Base-by-base conservation (phyloP, 2,797 vertebrate genomes). In the Hybognathus amarus region DNA sequence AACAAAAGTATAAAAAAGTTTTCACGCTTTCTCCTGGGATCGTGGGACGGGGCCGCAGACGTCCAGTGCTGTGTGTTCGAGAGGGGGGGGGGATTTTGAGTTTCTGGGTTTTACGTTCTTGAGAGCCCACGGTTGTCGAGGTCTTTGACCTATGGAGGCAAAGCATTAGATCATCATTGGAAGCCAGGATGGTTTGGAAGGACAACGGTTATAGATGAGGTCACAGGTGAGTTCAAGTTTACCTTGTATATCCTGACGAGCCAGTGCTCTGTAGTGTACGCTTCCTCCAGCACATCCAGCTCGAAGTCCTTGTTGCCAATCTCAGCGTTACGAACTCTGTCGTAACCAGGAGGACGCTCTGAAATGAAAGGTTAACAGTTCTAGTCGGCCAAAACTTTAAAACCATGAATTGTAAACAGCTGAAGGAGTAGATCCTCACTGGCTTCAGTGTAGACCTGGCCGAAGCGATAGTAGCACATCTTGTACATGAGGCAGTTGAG, bases 401-500 rank as follows among this genome's bases (percentile, higher is more conserved):
- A 30, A 30, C 30, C 30, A 33, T 2, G 30, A 33, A 33, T 59
- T 12, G n/a, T 59, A 24, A 27, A 15, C 6, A 7, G 24, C 59
- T 27, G 24, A 27, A 27, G 18, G 9, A 54, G 7, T 4, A 63
- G 20, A 38, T 38, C 97, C 98, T 96, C 89, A 99, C 98, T 99
- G 93, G 98, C 98, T 92, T 99, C 98, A 0, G 98, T 99, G 95
- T 99, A 99, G 91, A 99, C 98, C 92, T 99, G 98, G 64, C 98
- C 98, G 0, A 99, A 99, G 90, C 98, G 98, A 87, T 99, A 99
- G 94, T 99, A 99, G 92, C 98, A 99, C 98, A 99, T 99, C 94
- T 99, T 99, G 91, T 99, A 99, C 98, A 99, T 99, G 71, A 99
- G 97, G 91, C 98, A 99, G 94, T 99, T 99, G 87, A 99, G 98